These are phyloP conservation scores for Philaenus spumarius DNA, from an alignment of 1,140 invertebrate species.

Conservation along the genomic window DNA sequence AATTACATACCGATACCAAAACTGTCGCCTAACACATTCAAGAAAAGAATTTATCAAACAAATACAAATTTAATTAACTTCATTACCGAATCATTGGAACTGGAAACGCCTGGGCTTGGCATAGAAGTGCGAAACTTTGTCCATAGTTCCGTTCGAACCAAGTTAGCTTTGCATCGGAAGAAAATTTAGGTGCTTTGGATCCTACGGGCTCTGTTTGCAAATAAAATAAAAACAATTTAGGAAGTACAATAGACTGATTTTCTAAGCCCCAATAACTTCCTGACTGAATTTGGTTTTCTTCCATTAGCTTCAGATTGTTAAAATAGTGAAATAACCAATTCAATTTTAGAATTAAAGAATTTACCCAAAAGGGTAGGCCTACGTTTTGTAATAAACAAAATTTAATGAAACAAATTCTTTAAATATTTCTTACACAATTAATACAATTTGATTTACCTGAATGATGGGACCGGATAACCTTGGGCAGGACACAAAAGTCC, in stretches of 20 bases:
- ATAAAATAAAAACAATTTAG: slow-evolving; percentile 34
- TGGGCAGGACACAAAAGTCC: slow-evolving; percentile 54
- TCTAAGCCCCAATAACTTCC: no score
- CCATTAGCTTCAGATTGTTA: no score
- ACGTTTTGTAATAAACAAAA: no score
- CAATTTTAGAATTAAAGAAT: no score
- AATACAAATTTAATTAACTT: neutral
- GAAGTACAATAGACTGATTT: no score
- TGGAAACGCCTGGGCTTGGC: slow-evolving; percentile 60
- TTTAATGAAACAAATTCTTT: no score
- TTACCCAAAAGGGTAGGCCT: no score
- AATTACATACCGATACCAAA: no score
- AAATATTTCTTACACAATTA: no score
- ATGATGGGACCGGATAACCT: slow-evolving; percentile 51
- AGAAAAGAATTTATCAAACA: neutral
- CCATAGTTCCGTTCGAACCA: slow-evolving; percentile 30
- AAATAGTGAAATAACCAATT: no score
- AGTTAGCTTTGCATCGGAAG: slow-evolving; percentile 53
- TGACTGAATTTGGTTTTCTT: no score
- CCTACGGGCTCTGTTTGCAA: slow-evolving; percentile 53
- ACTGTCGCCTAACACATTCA: no score
- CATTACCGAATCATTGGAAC: slow-evolving; percentile 60
- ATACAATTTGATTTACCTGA: slow-evolving; percentile 52
- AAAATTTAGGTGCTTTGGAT: slow-evolving; percentile 58
- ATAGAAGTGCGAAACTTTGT: slow-evolving; percentile 57